Evolutionary conservation across 2,888 invertebrate species (phyloP).

Genomic region (Thymelicus acteon): DNA sequence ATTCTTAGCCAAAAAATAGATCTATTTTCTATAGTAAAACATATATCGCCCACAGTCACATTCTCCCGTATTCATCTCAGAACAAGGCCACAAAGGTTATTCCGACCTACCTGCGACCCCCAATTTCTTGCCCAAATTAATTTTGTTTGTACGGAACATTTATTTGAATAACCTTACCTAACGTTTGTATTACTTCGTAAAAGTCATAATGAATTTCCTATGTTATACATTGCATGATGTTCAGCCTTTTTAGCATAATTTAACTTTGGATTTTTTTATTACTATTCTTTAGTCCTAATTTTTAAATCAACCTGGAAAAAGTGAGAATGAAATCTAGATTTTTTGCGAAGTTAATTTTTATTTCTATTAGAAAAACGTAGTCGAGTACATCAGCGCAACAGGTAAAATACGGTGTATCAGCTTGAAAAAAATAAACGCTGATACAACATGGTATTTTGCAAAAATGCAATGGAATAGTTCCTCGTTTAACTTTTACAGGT

Average conservation of each 20-base stretch:
- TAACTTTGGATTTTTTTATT: background rate
- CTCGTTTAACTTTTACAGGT: constrained; percentile 28
- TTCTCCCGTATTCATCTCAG: constrained; percentile 64
- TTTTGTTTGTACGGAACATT: constrained; percentile 53
- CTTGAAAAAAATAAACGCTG: constrained; percentile 9
- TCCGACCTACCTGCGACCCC: constrained; percentile 53
- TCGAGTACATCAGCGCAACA: background rate
- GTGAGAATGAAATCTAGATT: too few relatives aligned
- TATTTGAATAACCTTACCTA: constrained; percentile 37
- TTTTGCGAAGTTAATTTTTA: too few relatives aligned
- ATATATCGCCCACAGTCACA: constrained; percentile 52
- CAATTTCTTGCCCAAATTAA: constrained; percentile 53
- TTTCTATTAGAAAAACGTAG: too few relatives aligned
- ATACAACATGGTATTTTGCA: constrained; percentile 23
- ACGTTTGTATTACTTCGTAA: constrained; percentile 34
- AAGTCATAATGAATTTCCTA: constrained; percentile 27
- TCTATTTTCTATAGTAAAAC: background rate
- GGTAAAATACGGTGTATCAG: background rate
- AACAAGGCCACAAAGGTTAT: constrained; percentile 54
- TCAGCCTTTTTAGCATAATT: background rate
- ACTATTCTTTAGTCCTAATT: background rate
- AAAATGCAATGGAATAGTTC: constrained; percentile 28
- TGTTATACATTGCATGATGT: constrained; percentile 13
- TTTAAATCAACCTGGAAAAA: background rate
- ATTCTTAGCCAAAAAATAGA: background rate